Evolutionary conservation across 2,888 invertebrate species (phyloP).

Genomic region (Atethmia centrago): DNA sequence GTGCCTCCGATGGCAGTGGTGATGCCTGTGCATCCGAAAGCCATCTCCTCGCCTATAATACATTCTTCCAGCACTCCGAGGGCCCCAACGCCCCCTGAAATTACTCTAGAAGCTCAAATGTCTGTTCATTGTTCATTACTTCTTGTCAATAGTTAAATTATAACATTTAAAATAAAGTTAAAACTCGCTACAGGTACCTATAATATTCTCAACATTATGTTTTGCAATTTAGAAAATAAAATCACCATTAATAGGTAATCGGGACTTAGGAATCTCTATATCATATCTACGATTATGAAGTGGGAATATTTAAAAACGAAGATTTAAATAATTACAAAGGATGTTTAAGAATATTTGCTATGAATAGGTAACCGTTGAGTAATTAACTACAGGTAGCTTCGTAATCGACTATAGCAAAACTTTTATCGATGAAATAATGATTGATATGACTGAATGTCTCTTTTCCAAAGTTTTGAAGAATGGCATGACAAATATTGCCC

Average conservation of each 20-base stretch:
- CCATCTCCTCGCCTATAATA: conserved; percentile 92
- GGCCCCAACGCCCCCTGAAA: conserved; percentile 84
- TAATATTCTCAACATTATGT: not conserved
- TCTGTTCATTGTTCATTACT: conserved; percentile 79
- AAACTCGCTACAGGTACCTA: not conserved
- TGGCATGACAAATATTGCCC: conserved; percentile 18
- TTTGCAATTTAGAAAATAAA: not conserved
- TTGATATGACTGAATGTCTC: conserved; percentile 34
- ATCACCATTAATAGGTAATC: not conserved
- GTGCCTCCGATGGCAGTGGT: conserved; percentile 93
- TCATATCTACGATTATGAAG: conserved; percentile 1
- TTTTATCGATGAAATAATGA: conserved; percentile 40
- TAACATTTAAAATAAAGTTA: not conserved
- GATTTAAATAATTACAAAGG: not conserved
- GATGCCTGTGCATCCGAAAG: conserved; percentile 94
- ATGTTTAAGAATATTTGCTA: not conserved
- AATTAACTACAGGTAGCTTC: not conserved
- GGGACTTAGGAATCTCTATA: not conserved
- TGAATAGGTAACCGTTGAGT: not conserved
- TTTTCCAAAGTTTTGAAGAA: conserved; percentile 15
- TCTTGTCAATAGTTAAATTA: not conserved
- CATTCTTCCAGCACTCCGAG: conserved; percentile 92
- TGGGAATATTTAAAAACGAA: not conserved
- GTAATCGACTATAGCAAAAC: not conserved
- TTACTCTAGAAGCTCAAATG: conserved; percentile 59